Evolutionary conservation across 2,888 invertebrate species (phyloP).

Genomic region (Eupithecia exiguata): DNA sequence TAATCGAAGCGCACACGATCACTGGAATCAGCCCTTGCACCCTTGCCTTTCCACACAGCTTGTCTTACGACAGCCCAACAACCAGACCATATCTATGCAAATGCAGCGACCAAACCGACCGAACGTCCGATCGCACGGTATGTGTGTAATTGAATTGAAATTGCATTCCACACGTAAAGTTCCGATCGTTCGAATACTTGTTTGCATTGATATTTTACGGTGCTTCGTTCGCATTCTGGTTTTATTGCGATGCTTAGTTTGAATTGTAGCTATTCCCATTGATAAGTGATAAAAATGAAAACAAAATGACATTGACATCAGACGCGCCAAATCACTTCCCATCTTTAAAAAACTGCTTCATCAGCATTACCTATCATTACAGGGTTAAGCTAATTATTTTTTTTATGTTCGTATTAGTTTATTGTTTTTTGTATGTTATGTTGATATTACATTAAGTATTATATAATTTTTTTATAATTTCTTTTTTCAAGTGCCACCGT

Average conservation of each 20-base stretch:
- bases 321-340: no score
- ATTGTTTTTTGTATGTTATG: no score
- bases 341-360: no score
- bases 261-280: background rate
- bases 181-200: constrained; percentile 47
- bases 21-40: constrained; percentile 36
- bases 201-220: constrained; percentile 28
- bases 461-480: no score
- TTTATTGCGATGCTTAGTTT: background rate
- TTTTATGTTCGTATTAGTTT: no score
- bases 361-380: no score
- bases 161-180: constrained; percentile 67
- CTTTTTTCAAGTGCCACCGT: no score
- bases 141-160: constrained; percentile 69
- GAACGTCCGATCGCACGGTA: constrained; percentile 58
- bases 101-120: constrained; percentile 49
- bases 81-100: constrained; percentile 61
- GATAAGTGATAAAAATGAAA: no score
- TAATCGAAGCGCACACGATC: constrained; percentile 26
- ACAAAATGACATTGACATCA: no score
- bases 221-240: background rate
- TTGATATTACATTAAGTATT: no score
- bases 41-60: no score
- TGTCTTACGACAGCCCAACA: constrained; percentile 42
- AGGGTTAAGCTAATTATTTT: no score